Conservation (phyloP, 2,888 invertebrate genomes). For the Lamellibrachia satsuma region DNA sequence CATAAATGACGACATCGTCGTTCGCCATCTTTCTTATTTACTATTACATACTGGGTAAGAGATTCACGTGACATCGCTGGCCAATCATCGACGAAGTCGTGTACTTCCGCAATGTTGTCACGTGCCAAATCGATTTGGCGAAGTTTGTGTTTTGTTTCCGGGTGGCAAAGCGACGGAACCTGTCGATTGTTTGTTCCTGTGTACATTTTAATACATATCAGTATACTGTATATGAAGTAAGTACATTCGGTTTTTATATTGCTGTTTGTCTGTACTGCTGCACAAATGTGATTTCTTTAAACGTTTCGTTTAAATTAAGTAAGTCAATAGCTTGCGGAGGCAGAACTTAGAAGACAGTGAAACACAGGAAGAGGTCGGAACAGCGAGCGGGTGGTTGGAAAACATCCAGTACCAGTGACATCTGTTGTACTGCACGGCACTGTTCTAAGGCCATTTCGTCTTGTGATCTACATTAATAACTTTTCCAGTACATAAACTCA, state of each 20-base stretch:
- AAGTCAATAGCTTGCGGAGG: no score
- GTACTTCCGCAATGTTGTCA: neutral
- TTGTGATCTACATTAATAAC: no score
- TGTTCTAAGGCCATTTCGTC: no score
- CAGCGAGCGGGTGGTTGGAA: no score
- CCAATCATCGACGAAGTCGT: neutral
- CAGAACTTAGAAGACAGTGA: no score
- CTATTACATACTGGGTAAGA: neutral
- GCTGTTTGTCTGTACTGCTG: neutral
- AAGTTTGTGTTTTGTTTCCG: slow-evolving; percentile 1
- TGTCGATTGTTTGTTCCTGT: neutral
- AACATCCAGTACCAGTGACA: no score
- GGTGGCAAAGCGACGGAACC: neutral
- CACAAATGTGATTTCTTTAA: neutral
- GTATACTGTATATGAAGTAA: neutral
- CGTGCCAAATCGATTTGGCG: neutral
- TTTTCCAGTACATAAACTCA: no score
- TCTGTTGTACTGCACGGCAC: no score
- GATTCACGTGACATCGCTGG: neutral
- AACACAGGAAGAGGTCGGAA: no score
- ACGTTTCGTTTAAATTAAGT: no score
- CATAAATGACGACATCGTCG: neutral
- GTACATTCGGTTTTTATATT: neutral
- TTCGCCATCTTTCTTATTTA: neutral
- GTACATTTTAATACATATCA: neutral